Evolutionary conservation across 2,113 vertebrate genomes (phyloP).

Genomic region (Circaetus cinerascens): DNA sequence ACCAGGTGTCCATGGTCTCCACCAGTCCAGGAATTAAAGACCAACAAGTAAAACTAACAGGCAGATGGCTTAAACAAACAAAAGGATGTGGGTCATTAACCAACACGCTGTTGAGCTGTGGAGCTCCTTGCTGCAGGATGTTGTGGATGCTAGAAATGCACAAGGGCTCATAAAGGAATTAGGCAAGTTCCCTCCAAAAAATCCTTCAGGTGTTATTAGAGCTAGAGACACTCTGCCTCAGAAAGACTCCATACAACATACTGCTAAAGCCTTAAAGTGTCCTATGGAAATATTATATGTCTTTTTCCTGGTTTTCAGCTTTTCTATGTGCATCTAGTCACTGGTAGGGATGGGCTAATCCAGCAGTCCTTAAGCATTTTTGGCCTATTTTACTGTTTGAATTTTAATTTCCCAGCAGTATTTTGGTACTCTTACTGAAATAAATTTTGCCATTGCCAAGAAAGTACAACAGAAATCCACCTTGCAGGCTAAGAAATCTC

Average conservation of each 20-base stretch:
- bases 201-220: neutral
- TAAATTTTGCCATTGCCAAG: neutral
- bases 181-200: neutral
- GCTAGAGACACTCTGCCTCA: neutral
- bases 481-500: neutral
- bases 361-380: neutral
- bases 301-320: neutral
- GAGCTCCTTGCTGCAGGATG: neutral
- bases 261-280: neutral
- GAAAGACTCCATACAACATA: neutral
- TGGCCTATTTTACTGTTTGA: neutral
- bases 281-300: neutral
- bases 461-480: neutral
- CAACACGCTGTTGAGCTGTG: neutral
- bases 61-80: slow-evolving; percentile 33
- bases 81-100: slow-evolving; percentile 5
- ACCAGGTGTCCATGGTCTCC: neutral
- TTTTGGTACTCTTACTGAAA: neutral
- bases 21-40: slow-evolving; percentile 9
- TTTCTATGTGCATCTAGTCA: neutral
- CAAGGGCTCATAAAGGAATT: neutral
- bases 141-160: neutral
- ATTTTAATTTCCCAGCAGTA: neutral
- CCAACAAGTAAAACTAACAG: slow-evolving; percentile 28
- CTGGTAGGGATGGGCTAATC: neutral